These are phyloP conservation scores for Brenthis ino DNA, from an alignment of 2,888 invertebrate genomes.

Conservation along the genomic window DNA sequence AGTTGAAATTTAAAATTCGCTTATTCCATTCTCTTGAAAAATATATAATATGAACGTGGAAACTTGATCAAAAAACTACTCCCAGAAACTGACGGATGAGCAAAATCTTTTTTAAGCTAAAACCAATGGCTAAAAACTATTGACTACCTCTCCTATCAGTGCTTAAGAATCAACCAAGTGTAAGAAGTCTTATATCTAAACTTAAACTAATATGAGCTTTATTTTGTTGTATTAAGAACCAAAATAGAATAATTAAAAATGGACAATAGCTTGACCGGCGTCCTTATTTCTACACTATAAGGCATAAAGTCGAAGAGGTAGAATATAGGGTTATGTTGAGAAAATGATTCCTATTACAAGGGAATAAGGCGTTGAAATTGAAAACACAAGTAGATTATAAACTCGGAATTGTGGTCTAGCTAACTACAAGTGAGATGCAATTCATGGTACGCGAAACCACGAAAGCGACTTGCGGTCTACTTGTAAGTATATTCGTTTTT, in stretches of 20 bases:
- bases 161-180: neutral
- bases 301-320: neutral
- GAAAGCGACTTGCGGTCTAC: constrained; percentile 16
- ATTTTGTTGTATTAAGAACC: too few species aligned
- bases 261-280: neutral
- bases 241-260: neutral
- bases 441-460: constrained; percentile 22
- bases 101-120: constrained; percentile 13
- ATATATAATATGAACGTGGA: neutral
- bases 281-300: constrained; percentile 4
- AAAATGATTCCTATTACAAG: constrained; percentile 6
- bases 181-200: neutral
- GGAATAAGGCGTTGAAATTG: constrained; percentile 12
- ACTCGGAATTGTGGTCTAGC: constrained; percentile 25
- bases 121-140: neutral
- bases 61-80: constrained; percentile 2
- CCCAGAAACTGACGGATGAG: neutral
- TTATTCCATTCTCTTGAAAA: neutral
- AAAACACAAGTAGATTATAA: constrained; percentile 21
- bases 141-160: too few species aligned
- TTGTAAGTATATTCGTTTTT: constrained; percentile 1
- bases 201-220: too few species aligned
- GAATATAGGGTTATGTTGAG: neutral
- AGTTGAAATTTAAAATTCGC: neutral
- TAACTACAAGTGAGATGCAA: constrained; percentile 29